Percentiles rank a stretch among this genome's conserved stretches.
Evolutionary conservation across 2,888 invertebrate genomes (phyloP).

Genomic region (Leptodirus hochenwartii): DNA sequence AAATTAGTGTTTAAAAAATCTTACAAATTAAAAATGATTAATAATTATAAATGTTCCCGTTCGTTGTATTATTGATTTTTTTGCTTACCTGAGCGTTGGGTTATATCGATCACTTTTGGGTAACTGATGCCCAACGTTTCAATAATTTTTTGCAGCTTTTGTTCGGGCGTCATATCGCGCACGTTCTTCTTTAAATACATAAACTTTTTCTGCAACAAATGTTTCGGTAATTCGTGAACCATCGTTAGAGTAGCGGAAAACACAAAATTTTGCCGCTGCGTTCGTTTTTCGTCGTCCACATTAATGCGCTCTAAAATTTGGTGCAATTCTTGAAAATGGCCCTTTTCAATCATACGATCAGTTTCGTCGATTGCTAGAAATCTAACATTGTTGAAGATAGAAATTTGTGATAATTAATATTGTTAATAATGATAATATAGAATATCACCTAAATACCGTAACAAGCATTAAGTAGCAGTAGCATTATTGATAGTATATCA

Average conservation of each 20-base stretch:
- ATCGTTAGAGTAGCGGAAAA: constrained; percentile 94
- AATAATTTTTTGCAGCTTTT: constrained; percentile 61
- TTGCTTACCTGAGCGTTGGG: constrained; percentile 46
- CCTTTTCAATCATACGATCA: constrained; percentile 92
- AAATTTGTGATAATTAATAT: neutral
- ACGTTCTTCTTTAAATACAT: constrained; percentile 34
- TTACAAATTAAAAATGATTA: too few relatives aligned
- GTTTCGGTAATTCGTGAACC: constrained; percentile 67
- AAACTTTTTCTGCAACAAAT: constrained; percentile 40
- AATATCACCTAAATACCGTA: too few relatives aligned
- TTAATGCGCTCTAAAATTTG: constrained; percentile 67
- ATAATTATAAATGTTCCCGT: too few relatives aligned
- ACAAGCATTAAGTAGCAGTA: too few relatives aligned
- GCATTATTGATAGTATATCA: too few relatives aligned
- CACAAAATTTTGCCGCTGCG: constrained; percentile 74
- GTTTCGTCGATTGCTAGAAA: constrained; percentile 95
- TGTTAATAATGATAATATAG: too few relatives aligned
- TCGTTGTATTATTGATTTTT: too few relatives aligned
- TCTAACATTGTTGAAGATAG: constrained; percentile 32
- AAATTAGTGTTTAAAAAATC: too few relatives aligned
- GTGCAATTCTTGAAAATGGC: constrained; percentile 86
- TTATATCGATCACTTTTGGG: constrained; percentile 87
- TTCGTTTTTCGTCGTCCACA: constrained; percentile 35
- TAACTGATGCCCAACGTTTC: constrained; percentile 69
- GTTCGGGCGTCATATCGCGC: constrained; percentile 46